Percentiles rank a stretch among this genome's conserved stretches.
Conservation (phyloP, 2,113 vertebrate genomes). For the Sigmodon hispidus region DNA sequence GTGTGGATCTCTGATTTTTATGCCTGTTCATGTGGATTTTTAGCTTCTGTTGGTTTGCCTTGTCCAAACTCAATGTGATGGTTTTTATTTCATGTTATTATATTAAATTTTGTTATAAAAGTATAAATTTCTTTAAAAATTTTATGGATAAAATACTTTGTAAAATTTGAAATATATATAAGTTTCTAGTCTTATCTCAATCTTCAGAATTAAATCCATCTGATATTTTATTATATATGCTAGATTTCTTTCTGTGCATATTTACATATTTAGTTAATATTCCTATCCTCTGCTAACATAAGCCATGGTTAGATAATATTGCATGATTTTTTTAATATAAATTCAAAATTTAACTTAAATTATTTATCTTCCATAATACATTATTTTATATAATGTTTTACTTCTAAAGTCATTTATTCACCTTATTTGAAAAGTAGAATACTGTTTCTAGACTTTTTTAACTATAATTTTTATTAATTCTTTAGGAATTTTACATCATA, state of each 20-base stretch:
- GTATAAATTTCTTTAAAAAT: background rate
- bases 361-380: background rate
- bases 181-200: background rate
- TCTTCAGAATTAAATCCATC: background rate
- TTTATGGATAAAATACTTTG: background rate
- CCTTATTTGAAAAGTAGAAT: background rate
- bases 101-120: background rate
- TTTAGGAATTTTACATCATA: background rate
- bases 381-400: background rate
- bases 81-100: background rate
- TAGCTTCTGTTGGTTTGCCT: background rate
- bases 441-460: background rate
- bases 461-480: background rate
- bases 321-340: background rate
- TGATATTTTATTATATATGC: background rate
- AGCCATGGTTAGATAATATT: background rate
- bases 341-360: background rate
- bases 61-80: rapidly evolving
- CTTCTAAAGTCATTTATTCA: background rate
- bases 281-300: background rate
- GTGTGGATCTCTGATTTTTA: background rate
- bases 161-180: background rate
- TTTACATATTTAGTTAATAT: background rate
- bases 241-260: background rate
- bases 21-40: background rate